Percentiles rank a stretch among this genome's conserved stretches.
Evolutionary conservation across 2,888 invertebrate genomes (phyloP).

Genomic region (Drosophila niveifrons): DNA sequence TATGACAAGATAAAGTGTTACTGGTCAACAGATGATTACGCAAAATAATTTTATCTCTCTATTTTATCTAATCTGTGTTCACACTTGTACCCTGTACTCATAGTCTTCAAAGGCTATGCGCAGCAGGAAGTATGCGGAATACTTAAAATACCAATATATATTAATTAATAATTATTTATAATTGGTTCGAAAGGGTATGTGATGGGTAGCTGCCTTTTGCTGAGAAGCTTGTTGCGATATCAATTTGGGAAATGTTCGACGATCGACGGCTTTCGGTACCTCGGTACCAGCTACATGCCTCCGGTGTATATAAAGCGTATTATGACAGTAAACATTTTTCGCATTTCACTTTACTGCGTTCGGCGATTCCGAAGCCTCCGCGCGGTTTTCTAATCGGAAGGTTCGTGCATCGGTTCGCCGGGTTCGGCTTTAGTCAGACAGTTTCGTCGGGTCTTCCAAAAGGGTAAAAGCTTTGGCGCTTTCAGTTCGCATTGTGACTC

Average conservation of each 20-base stretch:
- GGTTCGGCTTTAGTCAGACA: conserved; percentile 30
- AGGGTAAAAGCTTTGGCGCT: conserved; percentile 51
- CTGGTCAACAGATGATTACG: conserved; percentile 6
- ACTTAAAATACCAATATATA: background rate
- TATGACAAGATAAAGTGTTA: conserved; percentile 3
- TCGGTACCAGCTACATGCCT: conserved; percentile 19
- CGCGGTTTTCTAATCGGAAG: conserved; percentile 24
- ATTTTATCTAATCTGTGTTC: conserved; percentile 15
- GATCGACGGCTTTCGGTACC: conserved; percentile 32
- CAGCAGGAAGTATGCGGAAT: background rate
- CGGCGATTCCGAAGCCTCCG: conserved; percentile 44
- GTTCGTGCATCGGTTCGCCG: conserved; percentile 36
- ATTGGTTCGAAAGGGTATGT: background rate
- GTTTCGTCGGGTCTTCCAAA: conserved; percentile 35
- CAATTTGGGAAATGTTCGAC: conserved; percentile 15
- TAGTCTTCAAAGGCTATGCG: background rate
- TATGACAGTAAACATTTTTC: conserved; percentile 62
- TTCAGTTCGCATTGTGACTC: conserved; percentile 50
- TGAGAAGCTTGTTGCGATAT: conserved; percentile 9
- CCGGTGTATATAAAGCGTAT: conserved; percentile 57
- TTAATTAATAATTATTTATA: background rate
- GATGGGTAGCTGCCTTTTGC: background rate
- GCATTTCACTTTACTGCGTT: conserved; percentile 64
- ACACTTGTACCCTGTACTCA: background rate
- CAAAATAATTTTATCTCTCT: conserved; percentile 6